Conservation (phyloP, 1,140 invertebrate species). For the Triops cancriformis region DNA sequence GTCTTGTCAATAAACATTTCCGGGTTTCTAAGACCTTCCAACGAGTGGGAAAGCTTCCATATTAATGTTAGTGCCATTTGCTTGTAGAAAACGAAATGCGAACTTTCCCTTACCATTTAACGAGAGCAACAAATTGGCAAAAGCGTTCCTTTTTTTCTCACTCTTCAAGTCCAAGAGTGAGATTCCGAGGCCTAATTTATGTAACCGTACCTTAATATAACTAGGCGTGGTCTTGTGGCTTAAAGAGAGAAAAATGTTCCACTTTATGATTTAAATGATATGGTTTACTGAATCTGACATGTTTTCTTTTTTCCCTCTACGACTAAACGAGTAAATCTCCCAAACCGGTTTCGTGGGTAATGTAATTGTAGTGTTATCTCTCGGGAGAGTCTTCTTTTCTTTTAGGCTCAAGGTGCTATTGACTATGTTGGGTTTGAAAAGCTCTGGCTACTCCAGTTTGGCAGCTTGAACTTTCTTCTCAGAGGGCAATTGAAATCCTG, state of each 20-base stretch:
- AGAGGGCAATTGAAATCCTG: conserved; percentile 10
- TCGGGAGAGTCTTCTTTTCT: background rate
- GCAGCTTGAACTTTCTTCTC: conserved; percentile 6
- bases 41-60: background rate
- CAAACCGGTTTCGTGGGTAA: background rate
- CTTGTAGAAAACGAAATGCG: background rate
- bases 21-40: background rate
- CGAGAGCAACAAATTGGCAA: background rate
- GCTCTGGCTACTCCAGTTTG: background rate
- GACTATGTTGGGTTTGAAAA: background rate
- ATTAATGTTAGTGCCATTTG: background rate
- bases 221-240: background rate
- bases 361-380: background rate
- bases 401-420: background rate
- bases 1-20: background rate
- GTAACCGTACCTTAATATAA: background rate
- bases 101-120: background rate
- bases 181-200: background rate
- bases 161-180: background rate
- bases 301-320: background rate
- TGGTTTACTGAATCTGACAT: background rate
- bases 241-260: background rate
- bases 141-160: background rate
- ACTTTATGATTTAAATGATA: background rate
- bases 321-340: background rate